Evolutionary conservation across 2,797 vertebrate species (phyloP), one percentile per base, ranked within the genome.

Genomic region (Artibeus jamaicensis): DNA sequence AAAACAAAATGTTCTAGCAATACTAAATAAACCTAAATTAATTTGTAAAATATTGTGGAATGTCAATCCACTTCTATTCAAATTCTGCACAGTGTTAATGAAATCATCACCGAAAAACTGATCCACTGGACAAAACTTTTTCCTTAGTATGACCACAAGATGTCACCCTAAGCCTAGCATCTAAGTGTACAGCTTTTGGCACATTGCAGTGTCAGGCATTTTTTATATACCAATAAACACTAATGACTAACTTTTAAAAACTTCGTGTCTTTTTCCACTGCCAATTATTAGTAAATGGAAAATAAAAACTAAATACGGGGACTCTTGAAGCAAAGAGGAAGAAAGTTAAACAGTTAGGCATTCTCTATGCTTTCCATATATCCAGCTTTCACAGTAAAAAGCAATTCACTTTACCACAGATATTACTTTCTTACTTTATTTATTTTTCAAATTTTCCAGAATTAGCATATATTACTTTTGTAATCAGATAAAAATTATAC

Each of bases 131-230:
- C 67, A 93, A 92, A 86, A 79, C 42, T 62, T 83, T 93, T 97
- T 95, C 68, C 90, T 92, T 53, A 92, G 12, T 86, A 22, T 89
- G 91, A 96, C 98, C 98, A 99, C 98, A 98, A 99, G 98, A 98
- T 98, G 98, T 98, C 98, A 98, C 98, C 97, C 96, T 98, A 98
- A 96, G 97, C 98, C 97, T 97, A 96, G 81, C 76, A 96, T 89
- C 68, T 29, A 95, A 92, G 78, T 65, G 44, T 78, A 24, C 62
- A 86, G 74, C 46, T 86, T 84, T 19, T 46, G 86, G 65, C 34
- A 91, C 6, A 73, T 44, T 57, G 42, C 39, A 78, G 12, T 77
- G 71, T 67, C n/a, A 55, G 22, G 32, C 18, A 67, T 77, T 89
- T 37, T 32, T 85, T 74, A 3, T 46, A 46, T 26, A 81, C 85